Conservation (phyloP, 2,113 vertebrate genomes). For the Peromyscus polionotus region DNA sequence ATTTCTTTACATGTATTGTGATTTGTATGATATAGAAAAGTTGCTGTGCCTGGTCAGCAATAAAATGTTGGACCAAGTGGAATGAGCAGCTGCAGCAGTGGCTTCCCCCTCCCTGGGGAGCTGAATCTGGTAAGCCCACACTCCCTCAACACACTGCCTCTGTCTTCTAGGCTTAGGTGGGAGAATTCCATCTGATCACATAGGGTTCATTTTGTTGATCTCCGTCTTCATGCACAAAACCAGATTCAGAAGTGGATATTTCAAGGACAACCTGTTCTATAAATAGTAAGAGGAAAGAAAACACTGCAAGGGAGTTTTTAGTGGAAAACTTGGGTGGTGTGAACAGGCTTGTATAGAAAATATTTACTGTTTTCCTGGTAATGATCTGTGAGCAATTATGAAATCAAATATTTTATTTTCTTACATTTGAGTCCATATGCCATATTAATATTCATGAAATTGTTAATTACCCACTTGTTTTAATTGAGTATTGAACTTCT, state of each 20-base stretch:
- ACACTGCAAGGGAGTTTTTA: accelerated
- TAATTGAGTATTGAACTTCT: slow-evolving; percentile 44
- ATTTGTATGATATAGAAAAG: background rate
- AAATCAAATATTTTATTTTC: background rate
- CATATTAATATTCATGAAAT: background rate
- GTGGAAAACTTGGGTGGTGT: background rate
- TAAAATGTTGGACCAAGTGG: background rate
- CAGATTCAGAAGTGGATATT: background rate
- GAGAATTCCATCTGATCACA: background rate
- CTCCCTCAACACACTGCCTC: background rate
- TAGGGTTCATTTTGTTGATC: background rate
- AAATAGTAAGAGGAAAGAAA: background rate
- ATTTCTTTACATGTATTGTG: background rate
- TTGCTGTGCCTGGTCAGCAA: accelerated
- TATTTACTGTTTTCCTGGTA: background rate
- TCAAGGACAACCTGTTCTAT: background rate
- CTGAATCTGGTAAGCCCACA: background rate
- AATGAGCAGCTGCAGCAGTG: background rate
- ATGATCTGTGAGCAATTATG: background rate
- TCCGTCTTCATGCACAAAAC: background rate
- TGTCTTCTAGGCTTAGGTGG: background rate
- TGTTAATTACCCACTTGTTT: slow-evolving; percentile 18
- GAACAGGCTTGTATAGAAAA: background rate
- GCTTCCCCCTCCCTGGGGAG: too few species aligned
- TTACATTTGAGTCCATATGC: background rate